Conservation (phyloP, 2,888 invertebrate genomes). For the Dynastes hyllus region DNA sequence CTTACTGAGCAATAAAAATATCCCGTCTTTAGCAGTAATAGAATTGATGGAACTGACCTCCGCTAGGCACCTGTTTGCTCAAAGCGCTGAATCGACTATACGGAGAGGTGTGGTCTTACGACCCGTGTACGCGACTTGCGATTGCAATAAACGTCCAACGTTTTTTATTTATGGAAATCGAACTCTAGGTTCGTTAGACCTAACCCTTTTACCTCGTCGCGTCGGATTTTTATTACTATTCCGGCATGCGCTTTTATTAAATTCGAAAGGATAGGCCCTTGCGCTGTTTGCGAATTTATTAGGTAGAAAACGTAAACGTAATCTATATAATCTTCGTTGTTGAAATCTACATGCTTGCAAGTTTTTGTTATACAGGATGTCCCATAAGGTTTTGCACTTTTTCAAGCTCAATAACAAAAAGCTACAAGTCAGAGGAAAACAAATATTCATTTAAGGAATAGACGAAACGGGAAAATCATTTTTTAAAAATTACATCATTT, state of each 20-base stretch:
- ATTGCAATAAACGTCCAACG: conserved; percentile 11
- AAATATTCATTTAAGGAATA: no score
- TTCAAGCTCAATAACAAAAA: no score
- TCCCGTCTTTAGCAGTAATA: background rate
- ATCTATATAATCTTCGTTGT: background rate
- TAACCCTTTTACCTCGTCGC: background rate
- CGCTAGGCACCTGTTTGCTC: conserved; percentile 10
- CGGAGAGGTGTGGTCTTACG: background rate
- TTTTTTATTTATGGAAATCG: conserved; percentile 19
- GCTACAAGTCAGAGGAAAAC: no score
- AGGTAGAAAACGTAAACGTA: background rate
- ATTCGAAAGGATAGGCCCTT: background rate
- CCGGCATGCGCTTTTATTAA: background rate
- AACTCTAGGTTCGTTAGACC: background rate
- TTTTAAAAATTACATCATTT: no score
- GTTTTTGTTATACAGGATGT: no score
- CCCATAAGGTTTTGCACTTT: no score
- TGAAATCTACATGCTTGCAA: no score
- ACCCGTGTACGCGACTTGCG: conserved; percentile 8
- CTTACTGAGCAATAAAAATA: background rate
- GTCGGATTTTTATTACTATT: background rate
- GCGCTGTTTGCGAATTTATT: background rate
- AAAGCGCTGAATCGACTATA: background rate
- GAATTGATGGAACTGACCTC: background rate
- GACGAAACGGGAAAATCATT: no score